A percentile compares a stretch with the other conserved stretches of the same genome.
phyloP scores from a whole-genome alignment of 2,113 vertebrate genomes.

The Syngnathoides biaculeatus region DNA sequence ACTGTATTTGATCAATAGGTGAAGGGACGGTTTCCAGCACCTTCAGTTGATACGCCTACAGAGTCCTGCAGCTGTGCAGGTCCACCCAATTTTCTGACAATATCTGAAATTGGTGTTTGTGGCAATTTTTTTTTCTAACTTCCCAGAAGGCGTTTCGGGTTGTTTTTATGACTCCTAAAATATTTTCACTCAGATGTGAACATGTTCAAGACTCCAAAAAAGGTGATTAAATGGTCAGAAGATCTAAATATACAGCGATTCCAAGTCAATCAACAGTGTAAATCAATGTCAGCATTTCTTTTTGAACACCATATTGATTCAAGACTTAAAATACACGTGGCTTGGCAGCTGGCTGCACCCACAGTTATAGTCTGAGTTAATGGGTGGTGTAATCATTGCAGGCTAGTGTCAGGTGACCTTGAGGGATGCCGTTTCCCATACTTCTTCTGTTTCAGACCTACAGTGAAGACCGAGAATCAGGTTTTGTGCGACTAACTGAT shows the following conservation, averaged over 20 bases:
- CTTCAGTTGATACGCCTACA: no score
- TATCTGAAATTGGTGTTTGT: no score
- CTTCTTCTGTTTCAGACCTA: not conserved
- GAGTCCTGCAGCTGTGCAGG: no score
- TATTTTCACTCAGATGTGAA: not conserved
- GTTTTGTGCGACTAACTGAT: not conserved
- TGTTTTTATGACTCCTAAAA: not conserved
- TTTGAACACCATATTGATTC: not conserved
- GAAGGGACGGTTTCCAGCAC: no score
- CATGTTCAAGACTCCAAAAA: not conserved
- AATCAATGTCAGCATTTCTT: not conserved
- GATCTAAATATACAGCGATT: not conserved
- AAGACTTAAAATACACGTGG: not conserved
- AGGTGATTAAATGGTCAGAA: not conserved
- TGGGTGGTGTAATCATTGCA: not conserved
- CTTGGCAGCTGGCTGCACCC: not conserved
- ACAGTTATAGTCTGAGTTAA: not conserved
- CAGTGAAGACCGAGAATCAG: not conserved
- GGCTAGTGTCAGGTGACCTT: conserved; percentile 5
- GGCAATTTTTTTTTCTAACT: no score
- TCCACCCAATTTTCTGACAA: no score
- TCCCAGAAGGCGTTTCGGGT: no score
- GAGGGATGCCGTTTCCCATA: conserved; percentile 9
- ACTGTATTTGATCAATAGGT: no score
- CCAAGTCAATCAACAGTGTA: not conserved